These are phyloP conservation scores for Lagocephalus sceleratus DNA, from an alignment of 2,797 vertebrate genomes.

Conservation along the genomic window DNA sequence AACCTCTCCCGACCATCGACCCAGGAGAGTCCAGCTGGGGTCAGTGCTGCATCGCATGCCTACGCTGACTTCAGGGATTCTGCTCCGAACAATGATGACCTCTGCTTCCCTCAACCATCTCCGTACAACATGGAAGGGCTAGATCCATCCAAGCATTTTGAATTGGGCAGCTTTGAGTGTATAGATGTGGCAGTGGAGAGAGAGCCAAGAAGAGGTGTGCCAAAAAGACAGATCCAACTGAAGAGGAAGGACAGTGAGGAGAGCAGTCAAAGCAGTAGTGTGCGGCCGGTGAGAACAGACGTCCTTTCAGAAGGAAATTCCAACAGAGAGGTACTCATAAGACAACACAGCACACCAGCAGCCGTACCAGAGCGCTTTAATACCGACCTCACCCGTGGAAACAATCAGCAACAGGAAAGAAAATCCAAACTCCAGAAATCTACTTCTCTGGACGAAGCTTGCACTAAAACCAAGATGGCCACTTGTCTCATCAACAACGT, in stretches of 20 bases:
- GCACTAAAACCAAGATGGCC: conserved; percentile 82
- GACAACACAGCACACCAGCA: conserved; percentile 75
- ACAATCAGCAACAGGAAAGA: conserved; percentile 42
- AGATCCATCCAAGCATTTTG: conserved; percentile 68
- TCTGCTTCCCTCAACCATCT: conserved; percentile 53
- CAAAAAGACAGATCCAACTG: conserved; percentile 93
- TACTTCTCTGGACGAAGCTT: conserved; percentile 80
- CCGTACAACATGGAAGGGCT: conserved; percentile 53
- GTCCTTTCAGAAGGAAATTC: conserved; percentile 52
- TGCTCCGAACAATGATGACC: conserved; percentile 63
- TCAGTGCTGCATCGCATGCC: conserved; percentile 68
- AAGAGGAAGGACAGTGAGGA: conserved; percentile 80
- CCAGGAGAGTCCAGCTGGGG: conserved; percentile 77
- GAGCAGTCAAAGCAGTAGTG: conserved; percentile 75
- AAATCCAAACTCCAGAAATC: conserved; percentile 82
- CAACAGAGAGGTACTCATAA: conserved; percentile 63
- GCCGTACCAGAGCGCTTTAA: conserved; percentile 55
- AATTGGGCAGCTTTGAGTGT: conserved; percentile 83
- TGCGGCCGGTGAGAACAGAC: conserved; percentile 51
- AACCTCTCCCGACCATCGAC: conserved; percentile 82
- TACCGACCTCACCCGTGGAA: conserved; percentile 39
- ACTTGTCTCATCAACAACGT: conserved; percentile 88
- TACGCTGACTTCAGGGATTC: conserved; percentile 78
- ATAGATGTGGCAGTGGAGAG: conserved; percentile 88
- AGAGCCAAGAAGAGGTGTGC: conserved; percentile 85